Percentiles rank a stretch among this genome's conserved stretches.
Evolutionary conservation across 2,888 invertebrate genomes (phyloP).

Genomic region (Argyresthia goedartella): DNA sequence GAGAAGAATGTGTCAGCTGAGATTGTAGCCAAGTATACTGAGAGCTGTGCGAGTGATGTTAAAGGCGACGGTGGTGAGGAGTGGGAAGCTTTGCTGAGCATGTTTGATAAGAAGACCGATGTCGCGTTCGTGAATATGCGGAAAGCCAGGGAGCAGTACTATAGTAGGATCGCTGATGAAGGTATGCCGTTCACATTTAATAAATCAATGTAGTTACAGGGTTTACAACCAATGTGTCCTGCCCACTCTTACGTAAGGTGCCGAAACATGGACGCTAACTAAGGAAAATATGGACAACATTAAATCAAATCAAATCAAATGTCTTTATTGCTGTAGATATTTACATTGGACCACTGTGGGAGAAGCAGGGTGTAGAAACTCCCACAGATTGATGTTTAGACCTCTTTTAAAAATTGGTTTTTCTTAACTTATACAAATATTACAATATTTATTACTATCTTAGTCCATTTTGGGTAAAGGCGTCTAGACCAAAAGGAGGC

Average conservation of each 20-base stretch:
- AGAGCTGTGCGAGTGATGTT: constrained; percentile 37
- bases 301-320: background rate
- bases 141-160: constrained; percentile 68
- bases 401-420: too few relatives aligned
- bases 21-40: constrained; percentile 24
- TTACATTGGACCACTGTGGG: too few relatives aligned
- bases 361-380: too few relatives aligned
- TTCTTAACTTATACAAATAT: background rate
- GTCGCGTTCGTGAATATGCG: constrained; percentile 82
- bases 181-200: too few relatives aligned
- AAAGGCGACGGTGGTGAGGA: constrained; percentile 60
- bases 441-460: background rate
- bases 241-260: too few relatives aligned
- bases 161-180: constrained; percentile 47
- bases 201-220: too few relatives aligned
- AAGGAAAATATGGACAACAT: background rate
- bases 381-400: too few relatives aligned
- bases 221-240: too few relatives aligned
- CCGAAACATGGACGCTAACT: too few relatives aligned
- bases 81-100: constrained; percentile 74
- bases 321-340: background rate
- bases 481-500: too few relatives aligned
- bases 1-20: constrained; percentile 18
- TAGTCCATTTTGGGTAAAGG: too few relatives aligned
- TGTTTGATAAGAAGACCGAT: constrained; percentile 77